Conservation (phyloP, 2,797 vertebrate species). For the Sebastes iracundus region DNA sequence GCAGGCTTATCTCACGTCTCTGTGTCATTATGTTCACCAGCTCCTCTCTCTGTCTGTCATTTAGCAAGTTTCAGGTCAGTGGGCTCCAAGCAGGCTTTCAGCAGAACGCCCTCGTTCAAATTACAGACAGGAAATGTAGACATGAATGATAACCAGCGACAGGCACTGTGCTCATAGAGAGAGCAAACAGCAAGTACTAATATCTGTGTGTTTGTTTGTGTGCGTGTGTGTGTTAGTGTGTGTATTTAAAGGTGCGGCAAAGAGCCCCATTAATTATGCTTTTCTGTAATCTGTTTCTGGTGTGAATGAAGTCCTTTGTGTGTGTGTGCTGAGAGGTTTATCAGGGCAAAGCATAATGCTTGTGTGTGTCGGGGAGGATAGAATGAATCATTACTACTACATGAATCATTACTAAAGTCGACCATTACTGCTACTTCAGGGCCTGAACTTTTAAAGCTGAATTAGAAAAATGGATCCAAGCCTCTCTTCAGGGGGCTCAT, state of each 20-base stretch:
- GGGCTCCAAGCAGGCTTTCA: slow-evolving; percentile 64
- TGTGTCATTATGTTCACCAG: slow-evolving; percentile 53
- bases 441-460: slow-evolving; percentile 37
- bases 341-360: slow-evolving; percentile 30
- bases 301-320: slow-evolving; percentile 30
- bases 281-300: slow-evolving; percentile 48
- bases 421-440: slow-evolving; percentile 36
- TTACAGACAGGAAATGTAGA: slow-evolving; percentile 61
- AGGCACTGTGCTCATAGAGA: slow-evolving; percentile 13
- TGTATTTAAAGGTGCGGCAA: slow-evolving; percentile 32
- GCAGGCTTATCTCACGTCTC: slow-evolving; percentile 55
- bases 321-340: neutral
- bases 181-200: slow-evolving; percentile 34
- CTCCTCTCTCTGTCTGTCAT: slow-evolving; percentile 58
- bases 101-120: slow-evolving; percentile 46
- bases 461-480: slow-evolving; percentile 45
- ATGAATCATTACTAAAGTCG: slow-evolving; percentile 39
- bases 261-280: slow-evolving; percentile 48
- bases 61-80: slow-evolving; percentile 70
- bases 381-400: slow-evolving; percentile 50
- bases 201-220: slow-evolving; percentile 1
- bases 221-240: neutral
- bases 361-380: slow-evolving; percentile 30
- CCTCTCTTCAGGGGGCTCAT: slow-evolving; percentile 19
- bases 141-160: slow-evolving; percentile 65